These are phyloP conservation scores for Eulemur albifrons DNA, from an alignment of 2,797 vertebrate species.

Conservation along the genomic window DNA sequence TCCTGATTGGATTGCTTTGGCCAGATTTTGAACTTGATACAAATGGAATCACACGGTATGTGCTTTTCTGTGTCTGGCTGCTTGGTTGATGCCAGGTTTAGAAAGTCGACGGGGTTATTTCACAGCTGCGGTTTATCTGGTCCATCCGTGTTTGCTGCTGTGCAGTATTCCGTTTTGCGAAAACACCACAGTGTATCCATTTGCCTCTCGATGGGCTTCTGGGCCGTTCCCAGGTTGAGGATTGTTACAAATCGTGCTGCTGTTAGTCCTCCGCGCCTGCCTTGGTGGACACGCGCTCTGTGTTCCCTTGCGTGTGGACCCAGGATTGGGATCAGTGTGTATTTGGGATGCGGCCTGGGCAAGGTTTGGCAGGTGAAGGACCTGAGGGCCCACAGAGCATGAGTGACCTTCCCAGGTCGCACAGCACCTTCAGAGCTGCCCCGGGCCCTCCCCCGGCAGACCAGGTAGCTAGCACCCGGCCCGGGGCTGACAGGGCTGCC, in stretches of 20 bases:
- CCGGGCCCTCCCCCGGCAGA: background rate
- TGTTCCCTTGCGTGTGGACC: background rate
- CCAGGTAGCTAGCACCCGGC: background rate
- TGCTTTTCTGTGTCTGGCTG: background rate
- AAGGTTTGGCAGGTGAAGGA: background rate
- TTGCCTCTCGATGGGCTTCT: background rate
- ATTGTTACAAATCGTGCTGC: fast-evolving
- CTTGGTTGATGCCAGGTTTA: background rate
- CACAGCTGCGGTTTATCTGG: background rate
- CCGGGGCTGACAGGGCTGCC: background rate
- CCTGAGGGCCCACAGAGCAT: background rate
- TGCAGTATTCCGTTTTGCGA: fast-evolving
- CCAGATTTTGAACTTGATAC: background rate
- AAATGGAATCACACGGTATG: background rate
- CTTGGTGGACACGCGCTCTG: background rate
- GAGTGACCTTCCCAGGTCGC: background rate
- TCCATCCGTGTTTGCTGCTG: fast-evolving
- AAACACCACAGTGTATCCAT: fast-evolving
- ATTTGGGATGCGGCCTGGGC: background rate
- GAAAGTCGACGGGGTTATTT: background rate
- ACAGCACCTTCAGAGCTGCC: background rate
- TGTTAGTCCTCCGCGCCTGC: background rate
- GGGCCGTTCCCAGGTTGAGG: background rate
- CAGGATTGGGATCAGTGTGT: background rate
- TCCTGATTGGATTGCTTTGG: background rate